phyloP scores from a whole-genome alignment of 1,140 invertebrate genomes.

The Campoletis sonorensis region DNA sequence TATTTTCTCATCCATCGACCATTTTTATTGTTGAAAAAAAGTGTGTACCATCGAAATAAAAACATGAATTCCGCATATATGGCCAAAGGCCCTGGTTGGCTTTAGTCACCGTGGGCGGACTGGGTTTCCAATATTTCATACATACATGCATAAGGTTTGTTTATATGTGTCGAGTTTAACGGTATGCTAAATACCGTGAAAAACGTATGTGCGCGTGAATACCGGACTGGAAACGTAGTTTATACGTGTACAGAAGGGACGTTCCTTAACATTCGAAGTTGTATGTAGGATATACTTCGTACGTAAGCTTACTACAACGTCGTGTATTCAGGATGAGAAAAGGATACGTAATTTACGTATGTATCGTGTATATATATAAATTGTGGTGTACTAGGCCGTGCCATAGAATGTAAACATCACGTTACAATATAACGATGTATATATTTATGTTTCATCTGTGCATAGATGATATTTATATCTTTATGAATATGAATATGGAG shows the following conservation, averaged over 20 bases:
- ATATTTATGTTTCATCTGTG: background rate
- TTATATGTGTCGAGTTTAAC: constrained; percentile 48
- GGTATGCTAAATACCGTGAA: constrained; percentile 47
- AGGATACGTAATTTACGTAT: background rate
- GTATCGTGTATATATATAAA: background rate
- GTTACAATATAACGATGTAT: background rate
- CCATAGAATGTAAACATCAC: background rate
- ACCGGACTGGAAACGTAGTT: background rate
- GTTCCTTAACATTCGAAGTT: background rate
- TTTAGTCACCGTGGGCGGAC: constrained; percentile 57
- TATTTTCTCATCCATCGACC: no score
- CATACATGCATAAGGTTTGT: background rate
- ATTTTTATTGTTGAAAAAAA: background rate
- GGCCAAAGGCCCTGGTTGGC: background rate
- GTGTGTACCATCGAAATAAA: background rate
- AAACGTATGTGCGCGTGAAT: background rate
- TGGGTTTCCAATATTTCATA: constrained; percentile 54
- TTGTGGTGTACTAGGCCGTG: background rate
- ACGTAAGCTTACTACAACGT: background rate
- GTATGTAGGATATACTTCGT: background rate
- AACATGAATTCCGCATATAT: background rate
- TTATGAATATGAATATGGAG: background rate
- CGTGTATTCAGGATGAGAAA: constrained; percentile 13
- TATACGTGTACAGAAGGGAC: background rate
- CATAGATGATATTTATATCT: background rate